Evolutionary conservation across 2,888 invertebrate species (phyloP).

Genomic region (Calameuta filiformis): DNA sequence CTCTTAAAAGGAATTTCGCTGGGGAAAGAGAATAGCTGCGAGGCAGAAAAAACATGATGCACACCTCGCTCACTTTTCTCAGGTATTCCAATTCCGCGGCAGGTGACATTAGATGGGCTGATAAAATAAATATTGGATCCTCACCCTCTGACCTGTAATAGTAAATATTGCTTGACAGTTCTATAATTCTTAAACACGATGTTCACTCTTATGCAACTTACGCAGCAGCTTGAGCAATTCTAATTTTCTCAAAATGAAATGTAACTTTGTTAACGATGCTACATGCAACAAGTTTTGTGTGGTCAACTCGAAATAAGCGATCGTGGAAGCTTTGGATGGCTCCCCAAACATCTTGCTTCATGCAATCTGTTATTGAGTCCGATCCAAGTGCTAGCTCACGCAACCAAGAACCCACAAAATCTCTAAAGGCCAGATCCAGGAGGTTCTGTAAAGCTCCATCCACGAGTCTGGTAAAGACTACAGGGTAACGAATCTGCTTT

Average conservation of each 20-base stretch:
- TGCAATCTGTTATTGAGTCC: conserved; percentile 73
- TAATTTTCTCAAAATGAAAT: conserved; percentile 86
- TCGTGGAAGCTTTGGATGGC: conserved; percentile 81
- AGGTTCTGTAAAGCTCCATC: conserved; percentile 86
- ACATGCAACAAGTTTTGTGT: conserved; percentile 83
- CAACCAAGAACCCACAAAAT: conserved; percentile 84
- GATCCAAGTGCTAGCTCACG: conserved; percentile 77
- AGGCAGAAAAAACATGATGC: conserved; percentile 85
- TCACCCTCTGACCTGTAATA: conserved; percentile 54
- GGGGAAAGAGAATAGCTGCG: conserved; percentile 83
- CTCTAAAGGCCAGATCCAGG: conserved; percentile 81
- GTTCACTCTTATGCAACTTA: conserved; percentile 66
- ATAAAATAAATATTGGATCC: conserved; percentile 77
- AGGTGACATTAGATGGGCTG: conserved; percentile 78
- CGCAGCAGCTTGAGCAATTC: conserved; percentile 80
- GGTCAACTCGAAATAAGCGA: conserved; percentile 80
- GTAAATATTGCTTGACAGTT: too few relatives aligned
- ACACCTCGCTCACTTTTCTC: conserved; percentile 83
- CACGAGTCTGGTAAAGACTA: conserved; percentile 85
- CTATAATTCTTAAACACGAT: neutral
- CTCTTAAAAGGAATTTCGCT: conserved; percentile 82
- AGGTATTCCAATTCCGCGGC: conserved; percentile 85
- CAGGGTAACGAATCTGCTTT: conserved; percentile 73
- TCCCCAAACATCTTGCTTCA: conserved; percentile 86
- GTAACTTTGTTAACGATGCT: conserved; percentile 86